These are phyloP conservation scores for Sesia bembeciformis DNA, from an alignment of 2,888 invertebrate genomes.

Conservation along the genomic window DNA sequence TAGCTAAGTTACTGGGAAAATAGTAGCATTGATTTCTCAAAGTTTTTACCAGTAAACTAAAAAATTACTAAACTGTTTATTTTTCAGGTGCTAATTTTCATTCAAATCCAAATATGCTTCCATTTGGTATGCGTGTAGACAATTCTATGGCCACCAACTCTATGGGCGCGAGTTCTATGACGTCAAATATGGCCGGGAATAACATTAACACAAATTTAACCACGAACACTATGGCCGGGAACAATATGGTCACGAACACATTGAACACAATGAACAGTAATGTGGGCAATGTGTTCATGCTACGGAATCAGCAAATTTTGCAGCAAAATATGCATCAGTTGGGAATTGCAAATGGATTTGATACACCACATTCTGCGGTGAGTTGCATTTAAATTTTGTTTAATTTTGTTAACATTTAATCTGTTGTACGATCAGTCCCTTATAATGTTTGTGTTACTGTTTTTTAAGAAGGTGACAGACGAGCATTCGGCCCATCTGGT, in stretches of 20 bases:
- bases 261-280: background rate
- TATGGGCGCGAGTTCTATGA: conserved; percentile 21
- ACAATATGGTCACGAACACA: conserved; percentile 5
- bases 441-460: too few relatives aligned
- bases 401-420: too few relatives aligned
- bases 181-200: conserved; percentile 17
- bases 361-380: conserved; percentile 44
- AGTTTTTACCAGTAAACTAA: background rate
- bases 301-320: conserved; percentile 45
- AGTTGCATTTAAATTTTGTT: conserved; percentile 16
- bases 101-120: conserved; percentile 63
- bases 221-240: conserved; percentile 10
- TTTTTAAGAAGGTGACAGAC: too few relatives aligned
- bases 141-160: conserved; percentile 28
- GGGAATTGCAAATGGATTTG: conserved; percentile 53
- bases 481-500: too few relatives aligned
- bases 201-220: conserved; percentile 8
- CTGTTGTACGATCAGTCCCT: too few relatives aligned
- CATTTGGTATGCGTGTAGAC: conserved; percentile 69
- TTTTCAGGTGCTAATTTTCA: conserved; percentile 69
- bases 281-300: conserved; percentile 1
- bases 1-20: too few relatives aligned
- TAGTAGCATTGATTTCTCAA: too few relatives aligned
- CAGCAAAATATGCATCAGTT: conserved; percentile 32
- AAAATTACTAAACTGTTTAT: background rate